Percentiles rank a stretch among this genome's conserved stretches.
Evolutionary conservation across 1,140 invertebrate species (phyloP).

Genomic region (Anastrepha ludens): DNA sequence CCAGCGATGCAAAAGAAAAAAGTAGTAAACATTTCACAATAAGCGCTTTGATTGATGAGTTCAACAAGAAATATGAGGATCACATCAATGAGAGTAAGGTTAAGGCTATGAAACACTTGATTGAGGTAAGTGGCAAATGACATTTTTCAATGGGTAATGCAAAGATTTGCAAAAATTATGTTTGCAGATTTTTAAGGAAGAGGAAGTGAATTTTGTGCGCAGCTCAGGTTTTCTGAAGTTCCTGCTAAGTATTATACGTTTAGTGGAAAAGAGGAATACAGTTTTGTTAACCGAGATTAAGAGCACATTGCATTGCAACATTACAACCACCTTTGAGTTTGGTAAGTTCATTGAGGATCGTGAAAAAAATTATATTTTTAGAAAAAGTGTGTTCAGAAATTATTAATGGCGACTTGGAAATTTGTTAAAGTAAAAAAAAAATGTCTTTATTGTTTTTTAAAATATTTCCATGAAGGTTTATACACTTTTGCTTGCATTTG

Average conservation of each 20-base stretch:
- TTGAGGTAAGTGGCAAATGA: constrained; percentile 63
- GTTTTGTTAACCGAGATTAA: constrained; percentile 68
- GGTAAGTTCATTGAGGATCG: constrained; percentile 55
- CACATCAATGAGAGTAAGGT: constrained; percentile 62
- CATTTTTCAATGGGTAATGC: not conserved
- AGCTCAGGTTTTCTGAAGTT: constrained; percentile 67
- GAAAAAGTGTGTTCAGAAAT: too few relatives aligned
- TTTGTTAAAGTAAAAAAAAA: too few relatives aligned
- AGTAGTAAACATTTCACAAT: constrained; percentile 47
- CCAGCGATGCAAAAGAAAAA: not conserved
- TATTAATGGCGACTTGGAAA: too few relatives aligned
- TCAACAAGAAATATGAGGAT: constrained; percentile 63
- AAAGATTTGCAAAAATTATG: not conserved
- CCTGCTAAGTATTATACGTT: constrained; percentile 63
- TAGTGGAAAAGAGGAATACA: constrained; percentile 64
- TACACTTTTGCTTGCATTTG: too few relatives aligned
- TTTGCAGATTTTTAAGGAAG: constrained; percentile 57
- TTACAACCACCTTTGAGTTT: constrained; percentile 67
- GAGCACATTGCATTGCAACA: constrained; percentile 60
- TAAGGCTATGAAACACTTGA: constrained; percentile 68
- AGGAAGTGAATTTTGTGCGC: constrained; percentile 62
- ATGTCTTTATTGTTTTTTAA: too few relatives aligned
- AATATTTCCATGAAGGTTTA: too few relatives aligned
- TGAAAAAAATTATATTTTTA: too few relatives aligned
- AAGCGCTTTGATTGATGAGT: constrained; percentile 62